Percentiles rank a stretch among this genome's conserved stretches.
Evolutionary conservation across 2,888 invertebrate genomes (phyloP).

Genomic region (Nymphalis polychloros): DNA sequence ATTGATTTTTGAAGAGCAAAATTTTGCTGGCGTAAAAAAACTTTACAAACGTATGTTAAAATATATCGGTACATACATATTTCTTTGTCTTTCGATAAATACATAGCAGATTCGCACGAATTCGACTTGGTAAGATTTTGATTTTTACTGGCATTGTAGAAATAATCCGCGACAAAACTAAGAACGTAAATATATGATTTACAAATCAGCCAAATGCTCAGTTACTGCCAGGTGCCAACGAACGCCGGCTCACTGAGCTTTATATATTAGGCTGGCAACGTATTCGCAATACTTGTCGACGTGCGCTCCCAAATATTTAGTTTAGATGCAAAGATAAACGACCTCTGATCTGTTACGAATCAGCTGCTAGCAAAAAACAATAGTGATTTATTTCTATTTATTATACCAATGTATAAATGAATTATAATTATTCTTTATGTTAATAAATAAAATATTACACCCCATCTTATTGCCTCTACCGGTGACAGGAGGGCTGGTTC

Average conservation of each 20-base stretch:
- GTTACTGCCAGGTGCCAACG: constrained; percentile 19
- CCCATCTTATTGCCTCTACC: no score
- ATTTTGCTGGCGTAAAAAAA: no score
- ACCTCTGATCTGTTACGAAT: background rate
- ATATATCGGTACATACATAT: no score
- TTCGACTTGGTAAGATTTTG: no score
- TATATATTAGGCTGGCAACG: constrained; percentile 10
- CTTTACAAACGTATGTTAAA: no score
- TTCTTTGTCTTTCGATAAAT: no score
- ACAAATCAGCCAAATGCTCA: constrained; percentile 16
- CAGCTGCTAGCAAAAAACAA: background rate
- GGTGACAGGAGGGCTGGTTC: no score
- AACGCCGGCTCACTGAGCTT: constrained; percentile 15
- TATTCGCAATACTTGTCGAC: constrained; percentile 11
- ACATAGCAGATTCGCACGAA: no score
- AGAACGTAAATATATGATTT: constrained; percentile 11
- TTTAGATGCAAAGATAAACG: background rate
- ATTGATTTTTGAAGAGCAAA: no score
- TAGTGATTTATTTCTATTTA: background rate
- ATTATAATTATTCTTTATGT: no score
- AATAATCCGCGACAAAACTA: background rate
- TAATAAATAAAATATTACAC: no score
- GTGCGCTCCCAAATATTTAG: constrained; percentile 2
- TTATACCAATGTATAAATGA: background rate
- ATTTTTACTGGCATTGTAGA: no score